These are phyloP conservation scores for Acronicta psi DNA, from an alignment of 2,888 invertebrate genomes.

Conservation along the genomic window DNA sequence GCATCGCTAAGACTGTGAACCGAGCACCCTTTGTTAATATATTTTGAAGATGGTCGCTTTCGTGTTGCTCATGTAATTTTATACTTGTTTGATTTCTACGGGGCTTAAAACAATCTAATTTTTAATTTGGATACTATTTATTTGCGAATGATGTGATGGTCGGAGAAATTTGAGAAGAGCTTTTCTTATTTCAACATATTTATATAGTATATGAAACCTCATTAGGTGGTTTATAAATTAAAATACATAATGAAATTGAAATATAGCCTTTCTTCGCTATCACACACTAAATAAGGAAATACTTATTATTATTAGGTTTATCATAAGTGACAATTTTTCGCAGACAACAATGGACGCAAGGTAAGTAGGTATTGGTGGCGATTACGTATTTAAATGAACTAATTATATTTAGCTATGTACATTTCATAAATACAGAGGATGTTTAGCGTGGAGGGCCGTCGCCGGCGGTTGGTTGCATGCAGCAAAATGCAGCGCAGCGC, in stretches of 20 bases:
- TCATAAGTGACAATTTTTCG: background rate
- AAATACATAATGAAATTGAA: too few relatives aligned
- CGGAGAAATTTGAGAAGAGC: background rate
- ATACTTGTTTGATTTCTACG: slow-evolving; percentile 4
- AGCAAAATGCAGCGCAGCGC: slow-evolving; percentile 80
- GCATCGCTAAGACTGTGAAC: slow-evolving; percentile 71
- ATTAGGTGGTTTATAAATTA: too few relatives aligned
- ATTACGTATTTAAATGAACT: slow-evolving; percentile 56
- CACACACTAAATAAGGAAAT: slow-evolving; percentile 1
- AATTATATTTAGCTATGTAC: slow-evolving; percentile 56
- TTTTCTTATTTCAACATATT: background rate
- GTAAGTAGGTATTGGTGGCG: slow-evolving; percentile 22
- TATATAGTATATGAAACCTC: too few relatives aligned
- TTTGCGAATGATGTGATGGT: background rate
- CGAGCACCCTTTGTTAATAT: slow-evolving; percentile 58
- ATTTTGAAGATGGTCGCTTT: slow-evolving; percentile 55
- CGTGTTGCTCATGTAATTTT: slow-evolving; percentile 40
- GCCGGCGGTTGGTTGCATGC: slow-evolving; percentile 77
- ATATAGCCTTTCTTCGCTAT: background rate
- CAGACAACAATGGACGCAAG: slow-evolving; percentile 8
- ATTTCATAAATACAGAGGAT: slow-evolving; percentile 66
- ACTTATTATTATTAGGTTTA: background rate
- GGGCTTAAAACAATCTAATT: background rate
- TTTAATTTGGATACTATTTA: background rate
- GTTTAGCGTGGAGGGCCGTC: slow-evolving; percentile 65